Base-by-base conservation (phyloP, 2,888 invertebrate genomes). In the Hirtodrosophila confusa region DNA sequence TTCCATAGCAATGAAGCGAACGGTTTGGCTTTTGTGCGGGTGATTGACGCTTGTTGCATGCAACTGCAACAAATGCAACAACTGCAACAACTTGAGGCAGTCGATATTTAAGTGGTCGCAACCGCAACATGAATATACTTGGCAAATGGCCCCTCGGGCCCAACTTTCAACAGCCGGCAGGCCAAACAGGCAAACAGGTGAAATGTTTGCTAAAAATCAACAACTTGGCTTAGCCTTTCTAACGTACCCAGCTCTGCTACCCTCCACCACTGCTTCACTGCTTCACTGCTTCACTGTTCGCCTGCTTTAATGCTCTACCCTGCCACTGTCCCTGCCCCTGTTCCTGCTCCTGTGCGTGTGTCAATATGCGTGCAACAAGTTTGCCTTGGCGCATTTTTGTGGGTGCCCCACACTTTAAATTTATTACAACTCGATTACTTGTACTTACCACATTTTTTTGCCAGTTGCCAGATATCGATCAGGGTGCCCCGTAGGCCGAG, bases 371-470 rank as follows among this genome's bases (percentile, higher is more conserved):
- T 88, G 88, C 82, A 88, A 88, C 82, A 82, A 82, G 82, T 83
- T 75, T 73, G 67, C 70, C 68, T 66, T 55, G 60, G 53, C 66
- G 74, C 17, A 65, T 64, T 69, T 66, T 88, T 76, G 86, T 86
- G 83, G 83, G 88, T 83, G 88, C 70, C 69, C 73, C 86, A 82
- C 88, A 88, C 87, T 87, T 78, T 51, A 80, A 88, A 84, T 84
- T 84, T 84, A 84, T 84, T 84, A 86, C 84, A 87, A 75, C 88
- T 80, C 88, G 88, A 84, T 88, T 88, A 85, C 88, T 84, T 80
- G 87, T 88, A 84, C 78, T 84, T 84, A 84, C 84, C 87, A 75
- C 88, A 71, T 88, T 80, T 82, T 80, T 86, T 77, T 49, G 17
- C 17, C 17, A 17, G 17, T 63, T 66, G 71, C 66, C 80, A 69